Conservation (phyloP, 2,888 invertebrate species). For the Sphaeridia pumilis region DNA sequence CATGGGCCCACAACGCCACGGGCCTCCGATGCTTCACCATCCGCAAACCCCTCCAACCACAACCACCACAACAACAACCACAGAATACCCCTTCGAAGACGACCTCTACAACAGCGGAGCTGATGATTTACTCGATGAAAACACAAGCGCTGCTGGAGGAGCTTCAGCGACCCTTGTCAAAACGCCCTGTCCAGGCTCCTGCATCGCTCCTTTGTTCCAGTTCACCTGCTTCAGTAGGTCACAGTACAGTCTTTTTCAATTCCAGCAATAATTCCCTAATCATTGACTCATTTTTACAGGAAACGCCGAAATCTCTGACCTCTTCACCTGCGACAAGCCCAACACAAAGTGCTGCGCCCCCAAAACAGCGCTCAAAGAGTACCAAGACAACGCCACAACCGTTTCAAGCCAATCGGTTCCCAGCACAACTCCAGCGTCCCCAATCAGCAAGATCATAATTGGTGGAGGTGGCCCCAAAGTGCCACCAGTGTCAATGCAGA, state of each 20-base stretch:
- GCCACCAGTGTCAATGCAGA: neutral
- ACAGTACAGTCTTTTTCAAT: too few species aligned
- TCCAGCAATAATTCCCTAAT: too few species aligned
- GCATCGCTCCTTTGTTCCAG: slow-evolving; percentile 74
- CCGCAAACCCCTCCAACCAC: too few species aligned
- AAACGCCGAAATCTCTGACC: slow-evolving; percentile 79
- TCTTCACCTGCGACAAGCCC: slow-evolving; percentile 74
- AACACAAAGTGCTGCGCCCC: slow-evolving; percentile 83
- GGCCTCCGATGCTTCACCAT: too few species aligned
- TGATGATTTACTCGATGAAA: neutral
- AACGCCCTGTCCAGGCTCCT: slow-evolving; percentile 82
- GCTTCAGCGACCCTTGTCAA: neutral
- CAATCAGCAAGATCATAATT: neutral
- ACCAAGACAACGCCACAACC: slow-evolving; percentile 43
- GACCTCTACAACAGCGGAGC: slow-evolving; percentile 42
- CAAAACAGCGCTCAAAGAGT: slow-evolving; percentile 68
- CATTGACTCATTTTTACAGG: slow-evolving; percentile 44
- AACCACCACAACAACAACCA: slow-evolving; percentile 1
- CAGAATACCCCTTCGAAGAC: slow-evolving; percentile 40
- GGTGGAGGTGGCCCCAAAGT: neutral
- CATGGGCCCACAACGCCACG: too few species aligned
- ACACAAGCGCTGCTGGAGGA: too few species aligned
- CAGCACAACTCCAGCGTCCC: slow-evolving; percentile 1
- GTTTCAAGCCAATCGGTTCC: neutral
- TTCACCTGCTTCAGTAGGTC: slow-evolving; percentile 89